Conservation (phyloP, 2,888 invertebrate genomes). For the Panzeria rudis region DNA sequence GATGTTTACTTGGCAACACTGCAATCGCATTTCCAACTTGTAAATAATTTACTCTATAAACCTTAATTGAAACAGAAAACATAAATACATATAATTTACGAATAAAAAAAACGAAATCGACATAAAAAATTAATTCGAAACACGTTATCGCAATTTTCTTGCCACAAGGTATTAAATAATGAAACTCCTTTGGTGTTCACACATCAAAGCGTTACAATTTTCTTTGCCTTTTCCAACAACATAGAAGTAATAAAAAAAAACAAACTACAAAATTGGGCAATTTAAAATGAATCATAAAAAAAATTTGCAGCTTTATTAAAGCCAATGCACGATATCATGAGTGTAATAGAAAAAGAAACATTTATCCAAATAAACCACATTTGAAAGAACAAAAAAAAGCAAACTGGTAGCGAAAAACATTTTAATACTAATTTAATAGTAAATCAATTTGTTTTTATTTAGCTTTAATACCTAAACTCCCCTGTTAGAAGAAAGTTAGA, state of each 20-base stretch:
- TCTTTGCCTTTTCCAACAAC: conserved; percentile 46
- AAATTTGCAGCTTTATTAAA: conserved; percentile 44
- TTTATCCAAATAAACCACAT: neutral
- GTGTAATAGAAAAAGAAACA: conserved; percentile 10
- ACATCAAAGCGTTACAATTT: conserved; percentile 74
- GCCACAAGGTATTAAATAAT: conserved; percentile 70
- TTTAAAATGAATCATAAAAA: conserved; percentile 61
- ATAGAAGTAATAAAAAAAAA: conserved; percentile 10
- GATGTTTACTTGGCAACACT: conserved; percentile 7
- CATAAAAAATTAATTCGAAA: conserved; percentile 81
- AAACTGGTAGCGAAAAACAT: conserved; percentile 43
- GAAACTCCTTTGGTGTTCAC: conserved; percentile 73
- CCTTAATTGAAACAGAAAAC: conserved; percentile 46
- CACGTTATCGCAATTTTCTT: conserved; percentile 82
- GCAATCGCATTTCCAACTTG: neutral
- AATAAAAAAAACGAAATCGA: conserved; percentile 29
- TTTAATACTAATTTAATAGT: conserved; percentile 79
- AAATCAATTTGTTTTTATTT: conserved; percentile 80
- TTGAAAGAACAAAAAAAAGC: conserved; percentile 3
- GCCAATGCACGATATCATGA: conserved; percentile 21
- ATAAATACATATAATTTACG: neutral
- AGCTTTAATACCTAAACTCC: conserved; percentile 50
- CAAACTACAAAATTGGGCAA: conserved; percentile 72
- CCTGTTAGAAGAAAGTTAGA: neutral
- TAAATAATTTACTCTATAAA: conserved; percentile 37